Conservation (phyloP, 1,140 invertebrate species). For the Physella acuta region DNA sequence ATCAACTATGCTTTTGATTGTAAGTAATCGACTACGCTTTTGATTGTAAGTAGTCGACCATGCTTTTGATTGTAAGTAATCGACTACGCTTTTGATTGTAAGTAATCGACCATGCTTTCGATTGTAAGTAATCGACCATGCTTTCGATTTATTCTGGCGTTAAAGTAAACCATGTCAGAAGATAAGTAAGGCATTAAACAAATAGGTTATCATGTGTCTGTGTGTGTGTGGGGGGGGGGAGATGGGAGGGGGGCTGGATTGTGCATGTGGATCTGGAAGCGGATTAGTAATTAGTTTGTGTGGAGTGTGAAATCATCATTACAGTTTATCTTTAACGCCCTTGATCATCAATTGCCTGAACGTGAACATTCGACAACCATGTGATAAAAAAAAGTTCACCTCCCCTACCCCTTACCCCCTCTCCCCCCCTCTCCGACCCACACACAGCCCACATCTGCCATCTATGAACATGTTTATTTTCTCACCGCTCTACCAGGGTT, state of each 20-base stretch:
- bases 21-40: background rate
- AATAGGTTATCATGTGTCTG: no score
- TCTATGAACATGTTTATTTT: background rate
- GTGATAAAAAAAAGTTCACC: background rate
- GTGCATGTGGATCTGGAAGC: no score
- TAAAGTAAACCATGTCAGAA: no score
- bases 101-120: background rate
- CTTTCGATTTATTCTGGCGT: no score
- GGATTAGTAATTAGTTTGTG: no score
- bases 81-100: background rate
- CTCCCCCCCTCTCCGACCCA: background rate
- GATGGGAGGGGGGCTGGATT: no score
- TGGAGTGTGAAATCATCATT: no score
- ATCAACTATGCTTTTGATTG: background rate
- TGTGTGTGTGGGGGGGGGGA: no score
- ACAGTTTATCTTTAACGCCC: no score
- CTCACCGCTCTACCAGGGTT: slow-evolving; percentile 3
- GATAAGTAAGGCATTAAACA: no score
- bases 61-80: background rate
- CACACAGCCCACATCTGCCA: background rate
- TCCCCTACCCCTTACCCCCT: background rate
- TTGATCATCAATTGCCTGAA: no score
- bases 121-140: background rate
- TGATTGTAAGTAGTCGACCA: background rate
- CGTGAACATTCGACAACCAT: no score